Percentiles rank a stretch among this genome's conserved stretches.
Evolutionary conservation across 2,797 vertebrate genomes (phyloP).

Genomic region (Urocyon cinereoargenteus): DNA sequence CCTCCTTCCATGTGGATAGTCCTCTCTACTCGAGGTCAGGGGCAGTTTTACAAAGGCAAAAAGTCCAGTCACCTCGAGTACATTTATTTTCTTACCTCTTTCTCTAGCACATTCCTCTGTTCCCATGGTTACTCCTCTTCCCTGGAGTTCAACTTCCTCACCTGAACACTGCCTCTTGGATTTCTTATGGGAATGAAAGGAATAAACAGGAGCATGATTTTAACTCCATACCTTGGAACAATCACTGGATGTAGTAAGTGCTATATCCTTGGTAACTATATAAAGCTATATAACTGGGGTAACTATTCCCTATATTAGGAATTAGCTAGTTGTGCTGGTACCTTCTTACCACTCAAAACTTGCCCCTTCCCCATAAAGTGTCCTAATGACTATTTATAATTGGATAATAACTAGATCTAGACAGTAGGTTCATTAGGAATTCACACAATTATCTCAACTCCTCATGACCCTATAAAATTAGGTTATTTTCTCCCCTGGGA

Average conservation of each 20-base stretch:
- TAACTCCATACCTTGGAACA: background rate
- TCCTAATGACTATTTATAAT: background rate
- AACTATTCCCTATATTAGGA: background rate
- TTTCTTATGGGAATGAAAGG: background rate
- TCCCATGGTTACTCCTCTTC: background rate
- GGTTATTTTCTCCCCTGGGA: background rate
- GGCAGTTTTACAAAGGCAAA: background rate
- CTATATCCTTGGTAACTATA: too few relatives aligned
- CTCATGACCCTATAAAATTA: background rate
- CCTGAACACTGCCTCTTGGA: background rate
- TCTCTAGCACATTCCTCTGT: background rate
- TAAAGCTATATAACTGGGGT: background rate
- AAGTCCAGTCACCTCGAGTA: background rate
- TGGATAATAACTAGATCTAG: background rate
- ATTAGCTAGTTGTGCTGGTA: background rate
- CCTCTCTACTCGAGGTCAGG: background rate
- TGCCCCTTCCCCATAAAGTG: background rate
- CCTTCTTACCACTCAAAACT: background rate
- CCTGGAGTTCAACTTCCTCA: background rate
- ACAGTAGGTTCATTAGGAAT: background rate
- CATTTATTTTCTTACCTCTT: background rate
- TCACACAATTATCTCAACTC: background rate
- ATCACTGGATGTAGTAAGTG: too few relatives aligned
- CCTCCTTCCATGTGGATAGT: background rate
- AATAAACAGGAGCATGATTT: accelerated